Percentiles rank a stretch among this genome's conserved stretches.
Evolutionary conservation across 2,888 invertebrate species (phyloP).

Genomic region (Chaetoderma sp.): DNA sequence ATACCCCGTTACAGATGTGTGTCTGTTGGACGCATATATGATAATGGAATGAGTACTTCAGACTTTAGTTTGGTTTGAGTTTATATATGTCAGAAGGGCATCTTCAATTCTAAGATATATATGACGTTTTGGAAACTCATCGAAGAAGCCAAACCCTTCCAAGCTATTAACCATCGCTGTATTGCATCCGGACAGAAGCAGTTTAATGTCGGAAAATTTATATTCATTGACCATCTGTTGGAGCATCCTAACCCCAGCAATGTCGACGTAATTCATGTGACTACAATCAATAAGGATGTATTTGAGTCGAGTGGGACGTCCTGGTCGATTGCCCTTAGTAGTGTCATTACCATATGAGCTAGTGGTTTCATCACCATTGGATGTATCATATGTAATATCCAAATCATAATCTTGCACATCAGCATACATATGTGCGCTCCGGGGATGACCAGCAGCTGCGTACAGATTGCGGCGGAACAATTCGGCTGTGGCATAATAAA

Average conservation of each 20-base stretch:
- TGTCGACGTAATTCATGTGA: conserved; percentile 55
- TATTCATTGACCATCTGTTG: conserved; percentile 42
- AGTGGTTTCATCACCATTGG: neutral
- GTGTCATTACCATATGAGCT: neutral
- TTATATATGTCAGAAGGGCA: too few species aligned
- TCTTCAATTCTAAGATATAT: conserved; percentile 46
- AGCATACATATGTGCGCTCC: too few species aligned
- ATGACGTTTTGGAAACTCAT: conserved; percentile 34
- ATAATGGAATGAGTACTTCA: too few species aligned
- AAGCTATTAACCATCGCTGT: conserved; percentile 39
- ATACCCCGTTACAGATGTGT: too few species aligned
- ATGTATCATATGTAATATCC: too few species aligned
- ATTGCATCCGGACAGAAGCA: conserved; percentile 49
- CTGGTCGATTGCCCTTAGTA: neutral
- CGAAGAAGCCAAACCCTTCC: conserved; percentile 42
- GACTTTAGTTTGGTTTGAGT: too few species aligned
- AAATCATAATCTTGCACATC: too few species aligned
- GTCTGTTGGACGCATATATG: too few species aligned
- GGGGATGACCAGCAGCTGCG: conserved; percentile 56
- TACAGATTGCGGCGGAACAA: conserved; percentile 61
- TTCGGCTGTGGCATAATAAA: conserved; percentile 66
- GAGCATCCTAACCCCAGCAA: conserved; percentile 52
- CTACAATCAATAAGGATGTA: conserved; percentile 55
- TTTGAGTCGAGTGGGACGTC: too few species aligned
- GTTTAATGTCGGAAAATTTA: conserved; percentile 37